A percentile compares a stretch with the other conserved stretches of the same genome.
These are phyloP conservation scores for Lasioglossum marginatum DNA, from an alignment of 2,888 invertebrate species.

Conservation along the genomic window DNA sequence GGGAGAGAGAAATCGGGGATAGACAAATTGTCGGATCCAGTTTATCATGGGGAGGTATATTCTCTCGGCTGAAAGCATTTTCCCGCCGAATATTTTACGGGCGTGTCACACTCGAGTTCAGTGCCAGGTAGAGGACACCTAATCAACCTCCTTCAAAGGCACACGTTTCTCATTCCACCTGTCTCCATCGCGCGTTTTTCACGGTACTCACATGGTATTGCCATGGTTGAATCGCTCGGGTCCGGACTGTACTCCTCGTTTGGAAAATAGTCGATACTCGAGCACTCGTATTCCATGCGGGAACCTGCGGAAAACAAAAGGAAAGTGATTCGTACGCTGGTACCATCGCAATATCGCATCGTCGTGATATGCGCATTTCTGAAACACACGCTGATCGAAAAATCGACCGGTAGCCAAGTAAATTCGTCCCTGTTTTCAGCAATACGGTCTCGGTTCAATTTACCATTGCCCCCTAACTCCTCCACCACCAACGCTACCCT, in stretches of 20 bases:
- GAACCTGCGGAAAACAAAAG: slow-evolving; percentile 87
- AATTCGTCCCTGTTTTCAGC: slow-evolving; percentile 19
- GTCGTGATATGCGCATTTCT: slow-evolving; percentile 26
- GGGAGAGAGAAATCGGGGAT: slow-evolving; percentile 10
- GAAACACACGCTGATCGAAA: slow-evolving; percentile 18
- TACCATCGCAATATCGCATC: not conserved
- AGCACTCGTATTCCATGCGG: slow-evolving; percentile 89
- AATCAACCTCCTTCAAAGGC: slow-evolving; percentile 65
- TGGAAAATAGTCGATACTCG: slow-evolving; percentile 95
- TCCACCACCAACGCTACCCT: not conserved
- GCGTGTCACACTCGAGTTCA: slow-evolving; percentile 46
- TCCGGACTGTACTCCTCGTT: slow-evolving; percentile 94
- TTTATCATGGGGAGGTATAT: slow-evolving; percentile 40
- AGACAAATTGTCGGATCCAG: slow-evolving; percentile 54
- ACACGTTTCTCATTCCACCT: slow-evolving; percentile 46
- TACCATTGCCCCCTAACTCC: not conserved
- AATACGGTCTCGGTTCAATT: not conserved
- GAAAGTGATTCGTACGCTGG: slow-evolving; percentile 35
- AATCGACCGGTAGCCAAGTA: slow-evolving; percentile 18
- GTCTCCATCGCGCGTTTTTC: slow-evolving; percentile 45
- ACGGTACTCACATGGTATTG: slow-evolving; percentile 95
- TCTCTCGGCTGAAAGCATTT: slow-evolving; percentile 45
- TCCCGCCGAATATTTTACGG: slow-evolving; percentile 60
- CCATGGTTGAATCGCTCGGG: slow-evolving; percentile 95
- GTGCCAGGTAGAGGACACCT: slow-evolving; percentile 60